phyloP scores from a whole-genome alignment of 2,113 vertebrate genomes.

The Tringa solitaria region DNA sequence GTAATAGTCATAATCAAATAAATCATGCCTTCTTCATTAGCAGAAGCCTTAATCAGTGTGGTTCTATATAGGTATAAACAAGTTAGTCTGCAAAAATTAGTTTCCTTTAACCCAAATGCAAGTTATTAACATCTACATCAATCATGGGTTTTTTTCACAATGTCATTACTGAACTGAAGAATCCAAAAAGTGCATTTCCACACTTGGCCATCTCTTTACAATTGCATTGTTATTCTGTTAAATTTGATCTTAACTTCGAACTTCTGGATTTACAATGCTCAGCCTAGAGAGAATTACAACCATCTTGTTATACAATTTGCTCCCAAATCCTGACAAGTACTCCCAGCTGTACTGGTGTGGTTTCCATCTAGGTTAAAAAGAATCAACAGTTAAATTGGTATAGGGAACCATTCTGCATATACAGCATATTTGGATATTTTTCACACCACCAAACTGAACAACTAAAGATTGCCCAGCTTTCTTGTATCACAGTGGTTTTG shows the following conservation, averaged over 20 bases:
- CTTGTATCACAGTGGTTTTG: not conserved
- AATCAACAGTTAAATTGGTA: not conserved
- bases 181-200: not conserved
- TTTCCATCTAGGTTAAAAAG: not conserved
- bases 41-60: not conserved
- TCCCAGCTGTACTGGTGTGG: not conserved
- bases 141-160: not conserved
- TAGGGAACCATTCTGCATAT: not conserved
- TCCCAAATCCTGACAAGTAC: not conserved
- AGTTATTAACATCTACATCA: not conserved
- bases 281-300: not conserved
- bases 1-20: not conserved
- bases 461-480: not conserved
- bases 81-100: not conserved
- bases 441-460: not conserved
- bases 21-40: not conserved
- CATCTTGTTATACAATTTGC: not conserved
- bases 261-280: not conserved
- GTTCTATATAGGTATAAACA: not conserved
- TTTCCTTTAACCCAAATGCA: not conserved
- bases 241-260: not conserved
- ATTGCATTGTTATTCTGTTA: not conserved
- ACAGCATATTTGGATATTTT: not conserved
- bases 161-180: not conserved
- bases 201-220: not conserved